Evolutionary conservation across 2,113 vertebrate species (phyloP).

Genomic region (Chaetorhynchus papuensis): DNA sequence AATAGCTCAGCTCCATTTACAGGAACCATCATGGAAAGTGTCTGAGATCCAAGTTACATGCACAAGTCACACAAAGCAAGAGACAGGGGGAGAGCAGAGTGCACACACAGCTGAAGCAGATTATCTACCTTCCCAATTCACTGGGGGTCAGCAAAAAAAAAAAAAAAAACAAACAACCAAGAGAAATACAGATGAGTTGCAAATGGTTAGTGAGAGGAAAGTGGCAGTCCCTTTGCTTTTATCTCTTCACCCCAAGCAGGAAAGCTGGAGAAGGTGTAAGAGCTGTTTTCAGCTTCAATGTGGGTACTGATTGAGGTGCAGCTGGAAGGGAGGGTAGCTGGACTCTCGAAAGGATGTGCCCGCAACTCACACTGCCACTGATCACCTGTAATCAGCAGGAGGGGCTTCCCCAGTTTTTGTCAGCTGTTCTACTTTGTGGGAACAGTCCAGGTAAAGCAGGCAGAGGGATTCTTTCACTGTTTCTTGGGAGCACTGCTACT

Average conservation of each 20-base stretch:
- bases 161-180: neutral
- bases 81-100: slow-evolving; percentile 19
- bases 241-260: neutral
- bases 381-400: neutral
- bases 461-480: neutral
- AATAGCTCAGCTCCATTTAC: slow-evolving; percentile 6
- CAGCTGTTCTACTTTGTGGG: neutral
- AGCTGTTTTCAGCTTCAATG: neutral
- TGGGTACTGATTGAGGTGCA: neutral
- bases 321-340: neutral
- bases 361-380: neutral
- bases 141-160: slow-evolving; percentile 61
- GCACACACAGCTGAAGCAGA: slow-evolving; percentile 57
- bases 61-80: slow-evolving; percentile 63
- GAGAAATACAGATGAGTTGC: slow-evolving; percentile 52
- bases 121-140: slow-evolving; percentile 72
- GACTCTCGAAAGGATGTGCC: neutral
- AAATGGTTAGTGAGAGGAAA: slow-evolving; percentile 22
- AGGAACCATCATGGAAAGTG: slow-evolving; percentile 54
- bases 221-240: neutral
- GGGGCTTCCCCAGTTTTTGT: neutral
- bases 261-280: neutral
- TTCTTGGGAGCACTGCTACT: neutral
- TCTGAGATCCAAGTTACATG: slow-evolving; percentile 53
- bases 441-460: neutral